Base-by-base conservation (phyloP, 1,140 invertebrate genomes). In the Druon quercuslanigerum region DNA sequence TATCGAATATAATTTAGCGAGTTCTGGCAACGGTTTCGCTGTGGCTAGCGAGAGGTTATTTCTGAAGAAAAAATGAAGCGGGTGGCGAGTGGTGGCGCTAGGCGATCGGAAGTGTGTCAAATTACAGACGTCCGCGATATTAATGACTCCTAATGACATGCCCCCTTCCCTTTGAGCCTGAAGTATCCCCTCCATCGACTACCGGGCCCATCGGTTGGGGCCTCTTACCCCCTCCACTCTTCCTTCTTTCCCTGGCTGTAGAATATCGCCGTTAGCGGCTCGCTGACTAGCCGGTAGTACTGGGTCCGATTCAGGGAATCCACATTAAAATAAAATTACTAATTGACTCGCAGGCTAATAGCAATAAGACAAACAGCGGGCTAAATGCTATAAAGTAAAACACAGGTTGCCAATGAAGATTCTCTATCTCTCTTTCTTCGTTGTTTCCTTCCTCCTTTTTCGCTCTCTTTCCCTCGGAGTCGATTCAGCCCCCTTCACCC, bases 311-410 rank as follows among this genome's bases (percentile, higher is more conserved):
- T 91, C 90, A 88, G 76, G 81, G 90, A 91, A 91, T 91, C 85
- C 79, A 81, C 90, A 91, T 91, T 90, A 91, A 91, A 90, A 88
- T 86, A 82, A 89, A 91, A 91, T 91, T 91, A 86, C 90, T 91
- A 91, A 91, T 91, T 91, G 89, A 90, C 81, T 82, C 85, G 82
- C 80, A 86, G 85, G 86, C 85, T 90, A 90, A 91, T 90, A 87
- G 89, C 88, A 90, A 91, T 91, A 91, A 91, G 88, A 89, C 90
- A 91, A 91, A 91, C 89, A 89, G 87, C 86, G 82, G 85, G 79
- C 84, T 91, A 89, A 91, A 90, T 89, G 88, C 89, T 89, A 90
- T 90, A 91, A 91, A 91, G 84, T 89, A 90, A 91, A 91, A 87
- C 83, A 90, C 86, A 88, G 89, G 86, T 88, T 89, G 79, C 81